Base-by-base conservation (phyloP, 2,113 vertebrate genomes). In the Prionailurus viverrinus region DNA sequence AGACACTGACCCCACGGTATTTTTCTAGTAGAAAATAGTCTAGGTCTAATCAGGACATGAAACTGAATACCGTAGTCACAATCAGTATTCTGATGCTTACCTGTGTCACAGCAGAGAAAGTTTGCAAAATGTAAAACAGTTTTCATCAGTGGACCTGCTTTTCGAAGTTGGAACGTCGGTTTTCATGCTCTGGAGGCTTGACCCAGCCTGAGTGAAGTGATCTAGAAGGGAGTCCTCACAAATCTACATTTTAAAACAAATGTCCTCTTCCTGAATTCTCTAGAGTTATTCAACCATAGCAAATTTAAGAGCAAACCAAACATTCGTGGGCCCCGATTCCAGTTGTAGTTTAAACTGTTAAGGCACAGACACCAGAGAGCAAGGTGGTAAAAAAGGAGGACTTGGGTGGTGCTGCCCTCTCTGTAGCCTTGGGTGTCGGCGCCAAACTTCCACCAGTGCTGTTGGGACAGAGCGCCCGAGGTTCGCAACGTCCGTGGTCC, bases 251-350 rank as follows among this genome's bases (percentile, higher is more conserved):
- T 89, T 80, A 92, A 65, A 89, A 66, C 13, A 87, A 71, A 85
- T 36, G 27, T 31, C 33, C 41, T 88, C 93, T 84, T 91, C 36
- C 33, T 74, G n/a, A 83, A 87, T 55, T 93, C 51, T 78, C 78
- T 80, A 65, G 74, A 88, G 55, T 83, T 48, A 65, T 79, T 80
- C 63, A 91, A 61, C 41, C 68, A 69, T 29, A 86, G 45, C 89
- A 68, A 78, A 65, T 89, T 55, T 71, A 92, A 94, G 88, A 94
- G 31, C 76, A 82, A 89, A 65, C 14, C 61, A 94, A 91, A 89
- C 39, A 86, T 80, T 89, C 18, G 58, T 89, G 12, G 85, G 33
- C 41, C 36, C 29, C 33, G 82, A 19, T 29, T 90, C 48, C 73
- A 79, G 58, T 14, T 95, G 2, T 76, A 83, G 69, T 84, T 88